Conservation (phyloP, 2,888 invertebrate species). For the Ornithoptera priamus region DNA sequence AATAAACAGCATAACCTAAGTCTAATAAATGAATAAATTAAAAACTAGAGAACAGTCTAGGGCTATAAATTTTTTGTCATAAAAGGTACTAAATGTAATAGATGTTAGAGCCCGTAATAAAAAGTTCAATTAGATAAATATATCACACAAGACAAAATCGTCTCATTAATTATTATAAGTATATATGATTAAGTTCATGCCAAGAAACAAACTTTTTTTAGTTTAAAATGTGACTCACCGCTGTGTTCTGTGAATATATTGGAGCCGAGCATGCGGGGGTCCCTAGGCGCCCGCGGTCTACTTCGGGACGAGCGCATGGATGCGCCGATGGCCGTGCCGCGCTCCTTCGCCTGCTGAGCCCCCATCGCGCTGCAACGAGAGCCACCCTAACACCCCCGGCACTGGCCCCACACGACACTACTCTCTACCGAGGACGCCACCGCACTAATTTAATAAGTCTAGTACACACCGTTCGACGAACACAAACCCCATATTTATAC, state of each 20-base stretch:
- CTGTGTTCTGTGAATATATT: conserved; percentile 97
- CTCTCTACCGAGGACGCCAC: conserved; percentile 39
- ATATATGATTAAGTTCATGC: neutral
- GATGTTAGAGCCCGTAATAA: neutral
- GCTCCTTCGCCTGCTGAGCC: conserved; percentile 96
- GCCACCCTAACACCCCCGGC: conserved; percentile 86
- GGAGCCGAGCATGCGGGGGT: conserved; percentile 90
- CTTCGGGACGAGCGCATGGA: conserved; percentile 87
- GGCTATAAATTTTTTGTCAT: neutral
- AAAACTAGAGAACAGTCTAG: neutral
- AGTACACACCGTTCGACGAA: conserved; percentile 44
- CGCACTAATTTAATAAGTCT: conserved; percentile 62
- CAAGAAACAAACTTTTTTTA: neutral
- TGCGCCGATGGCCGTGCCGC: conserved; percentile 86
- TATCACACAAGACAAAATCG: neutral
- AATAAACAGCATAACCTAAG: neutral
- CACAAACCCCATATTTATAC: conserved; percentile 48
- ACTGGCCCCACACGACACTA: conserved; percentile 37
- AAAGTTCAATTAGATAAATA: neutral
- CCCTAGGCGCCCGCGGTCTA: conserved; percentile 88
- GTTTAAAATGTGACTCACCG: conserved; percentile 82
- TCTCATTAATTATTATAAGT: neutral
- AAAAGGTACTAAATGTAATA: neutral
- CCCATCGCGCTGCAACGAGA: conserved; percentile 86
- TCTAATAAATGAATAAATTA: neutral